These are phyloP conservation scores for Myrmecobius fasciatus DNA, from an alignment of 2,113 vertebrate genomes.

Conservation along the genomic window DNA sequence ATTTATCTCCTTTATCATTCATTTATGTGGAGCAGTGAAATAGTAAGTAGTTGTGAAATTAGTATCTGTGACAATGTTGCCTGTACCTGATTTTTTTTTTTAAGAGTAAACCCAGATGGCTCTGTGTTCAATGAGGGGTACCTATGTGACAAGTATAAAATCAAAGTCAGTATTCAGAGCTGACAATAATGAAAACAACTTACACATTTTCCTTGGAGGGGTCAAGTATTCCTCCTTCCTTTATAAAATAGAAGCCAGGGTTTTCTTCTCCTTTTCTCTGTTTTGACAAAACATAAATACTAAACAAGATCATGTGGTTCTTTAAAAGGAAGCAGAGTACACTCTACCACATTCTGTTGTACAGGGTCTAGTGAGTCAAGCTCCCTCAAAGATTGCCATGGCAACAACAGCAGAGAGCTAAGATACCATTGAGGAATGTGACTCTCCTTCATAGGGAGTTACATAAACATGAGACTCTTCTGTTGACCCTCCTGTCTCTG, in stretches of 20 bases:
- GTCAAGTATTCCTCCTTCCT: neutral
- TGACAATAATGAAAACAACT: neutral
- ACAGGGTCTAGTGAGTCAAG: neutral
- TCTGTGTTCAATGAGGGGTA: neutral
- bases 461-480: neutral
- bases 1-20: neutral
- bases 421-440: neutral
- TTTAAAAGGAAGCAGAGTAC: neutral
- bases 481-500: neutral
- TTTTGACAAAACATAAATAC: conserved; percentile 20
- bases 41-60: neutral
- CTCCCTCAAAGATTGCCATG: conserved; percentile 55
- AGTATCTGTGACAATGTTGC: neutral
- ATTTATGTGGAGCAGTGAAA: neutral
- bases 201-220: neutral
- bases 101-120: neutral
- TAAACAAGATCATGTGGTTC: neutral
- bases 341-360: conserved; percentile 2
- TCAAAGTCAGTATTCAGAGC: neutral
- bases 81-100: neutral
- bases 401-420: conserved; percentile 54
- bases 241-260: neutral
- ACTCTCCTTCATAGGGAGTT: neutral
- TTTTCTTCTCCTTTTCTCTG: conserved; percentile 20
- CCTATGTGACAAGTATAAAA: neutral